phyloP scores from a whole-genome alignment of 1,140 invertebrate species.

The Asbolus verrucosus region DNA sequence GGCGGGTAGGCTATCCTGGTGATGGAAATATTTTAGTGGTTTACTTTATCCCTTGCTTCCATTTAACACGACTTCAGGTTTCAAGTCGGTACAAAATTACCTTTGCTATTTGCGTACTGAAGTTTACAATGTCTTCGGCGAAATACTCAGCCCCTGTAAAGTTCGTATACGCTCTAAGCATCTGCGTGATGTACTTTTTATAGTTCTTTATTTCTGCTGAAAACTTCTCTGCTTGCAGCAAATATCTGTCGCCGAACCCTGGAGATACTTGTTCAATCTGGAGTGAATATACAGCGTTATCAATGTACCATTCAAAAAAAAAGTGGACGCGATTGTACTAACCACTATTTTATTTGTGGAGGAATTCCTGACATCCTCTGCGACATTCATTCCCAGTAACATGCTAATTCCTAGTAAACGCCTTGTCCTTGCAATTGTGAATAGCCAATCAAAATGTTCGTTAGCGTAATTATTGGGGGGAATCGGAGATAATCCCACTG shows the following conservation, averaged over 20 bases:
- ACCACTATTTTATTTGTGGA: slow-evolving; percentile 74
- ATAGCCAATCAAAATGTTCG: slow-evolving; percentile 67
- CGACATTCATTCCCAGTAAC: slow-evolving; percentile 74
- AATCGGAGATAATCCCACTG: slow-evolving; percentile 66
- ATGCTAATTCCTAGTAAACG: slow-evolving; percentile 71
- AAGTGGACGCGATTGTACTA: slow-evolving; percentile 50
- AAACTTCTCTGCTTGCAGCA: slow-evolving; percentile 72
- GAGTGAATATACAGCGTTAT: slow-evolving; percentile 47
- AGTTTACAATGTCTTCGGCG: slow-evolving; percentile 76
- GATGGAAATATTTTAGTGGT: background rate
- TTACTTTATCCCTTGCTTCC: too few species aligned
- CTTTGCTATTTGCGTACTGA: slow-evolving; percentile 78
- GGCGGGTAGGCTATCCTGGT: background rate
- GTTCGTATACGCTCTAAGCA: slow-evolving; percentile 70
- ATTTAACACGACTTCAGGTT: too few species aligned
- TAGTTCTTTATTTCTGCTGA: slow-evolving; percentile 72
- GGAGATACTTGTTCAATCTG: slow-evolving; percentile 77
- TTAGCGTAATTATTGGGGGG: slow-evolving; percentile 64
- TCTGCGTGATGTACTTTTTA: slow-evolving; percentile 71
- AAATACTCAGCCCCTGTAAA: slow-evolving; percentile 66
- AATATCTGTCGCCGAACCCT: slow-evolving; percentile 74
- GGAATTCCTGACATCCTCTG: slow-evolving; percentile 75
- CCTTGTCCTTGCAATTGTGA: slow-evolving; percentile 67
- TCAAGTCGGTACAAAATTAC: slow-evolving; percentile 60
- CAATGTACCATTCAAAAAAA: background rate